Evolutionary conservation across 2,113 vertebrate genomes (phyloP), one percentile per base, ranked within the genome.

Genomic region (Pyrgilauda ruficollis): DNA sequence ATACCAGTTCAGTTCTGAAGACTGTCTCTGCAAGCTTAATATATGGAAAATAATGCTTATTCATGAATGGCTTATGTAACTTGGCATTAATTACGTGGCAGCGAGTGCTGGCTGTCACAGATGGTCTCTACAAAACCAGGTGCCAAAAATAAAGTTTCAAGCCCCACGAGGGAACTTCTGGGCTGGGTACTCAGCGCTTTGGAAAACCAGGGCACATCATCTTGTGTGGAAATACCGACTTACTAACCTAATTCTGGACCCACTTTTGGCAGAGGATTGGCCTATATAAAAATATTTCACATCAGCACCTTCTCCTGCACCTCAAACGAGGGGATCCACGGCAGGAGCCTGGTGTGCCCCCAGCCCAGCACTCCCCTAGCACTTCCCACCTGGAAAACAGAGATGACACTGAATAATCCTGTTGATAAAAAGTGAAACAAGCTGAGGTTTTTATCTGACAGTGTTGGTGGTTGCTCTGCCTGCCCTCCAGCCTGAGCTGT

Each of bases 171-270:
- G 82, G 79, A 94, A 37, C 79, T 83, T 61, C 84, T 94, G 89
- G 28, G 68, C 74, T 74, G 82, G 75, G 17, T 82, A 46, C 26
- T 94, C 92, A 86, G 88, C 68, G 17, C 64, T 90, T 88, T 7
- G 16, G 68, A 63, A 96, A 96, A 84, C 1, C 85, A 93, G 90
- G 90, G 47, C 85, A 78, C 59, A n/a, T 90, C 82, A 74, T 30
- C 64, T 17, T 28, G 43, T 35, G 75, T 92, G 79, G 84, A 93
- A 90, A 75, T 26, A 78, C 11, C 9, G 35, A 50, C 87, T 95
- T 78, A 94, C 85, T 95, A 70, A 96, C 95, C 93, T 90, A 88
- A 90, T 93, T 96, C 80, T 64, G 72, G 75, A 63, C 92, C 87
- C 79, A 55, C 52, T 94, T 94, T 46, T 16, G 47, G n/a, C 67